These are phyloP conservation scores for Ptychobarbus kaznakovi DNA, from an alignment of 2,797 vertebrate species.

Conservation along the genomic window DNA sequence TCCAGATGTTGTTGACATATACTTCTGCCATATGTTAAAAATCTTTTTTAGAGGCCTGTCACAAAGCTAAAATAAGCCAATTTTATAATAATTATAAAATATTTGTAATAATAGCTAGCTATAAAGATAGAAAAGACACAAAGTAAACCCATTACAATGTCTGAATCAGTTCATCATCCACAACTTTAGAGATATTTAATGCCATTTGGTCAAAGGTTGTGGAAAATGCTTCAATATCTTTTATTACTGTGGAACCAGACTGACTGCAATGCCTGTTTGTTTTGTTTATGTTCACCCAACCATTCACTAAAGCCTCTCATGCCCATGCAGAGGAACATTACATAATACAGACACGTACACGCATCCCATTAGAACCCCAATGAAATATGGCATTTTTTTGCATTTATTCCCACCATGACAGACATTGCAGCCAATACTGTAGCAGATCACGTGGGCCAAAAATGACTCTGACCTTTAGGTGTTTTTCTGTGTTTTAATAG, in stretches of 20 bases:
- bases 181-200: not conserved
- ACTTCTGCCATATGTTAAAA: not conserved
- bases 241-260: not conserved
- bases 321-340: not conserved
- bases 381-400: not conserved
- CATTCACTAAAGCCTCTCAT: not conserved
- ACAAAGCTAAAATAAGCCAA: not conserved
- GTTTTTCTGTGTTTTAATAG: constrained; percentile 16
- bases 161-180: not conserved
- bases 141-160: not conserved
- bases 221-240: not conserved
- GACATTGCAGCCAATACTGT: not conserved
- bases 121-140: not conserved
- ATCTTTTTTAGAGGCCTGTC: not conserved
- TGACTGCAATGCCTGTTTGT: not conserved
- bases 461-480: not conserved
- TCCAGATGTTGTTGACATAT: constrained; percentile 5
- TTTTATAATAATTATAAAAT: not conserved
- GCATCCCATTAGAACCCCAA: not conserved
- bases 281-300: not conserved
- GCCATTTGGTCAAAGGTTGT: not conserved
- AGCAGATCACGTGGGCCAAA: constrained; percentile 2
- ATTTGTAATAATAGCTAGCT: not conserved
- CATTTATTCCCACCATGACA: not conserved
- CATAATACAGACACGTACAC: not conserved